phyloP scores from a whole-genome alignment of 2,113 vertebrate species.

The Cebus imitator region DNA sequence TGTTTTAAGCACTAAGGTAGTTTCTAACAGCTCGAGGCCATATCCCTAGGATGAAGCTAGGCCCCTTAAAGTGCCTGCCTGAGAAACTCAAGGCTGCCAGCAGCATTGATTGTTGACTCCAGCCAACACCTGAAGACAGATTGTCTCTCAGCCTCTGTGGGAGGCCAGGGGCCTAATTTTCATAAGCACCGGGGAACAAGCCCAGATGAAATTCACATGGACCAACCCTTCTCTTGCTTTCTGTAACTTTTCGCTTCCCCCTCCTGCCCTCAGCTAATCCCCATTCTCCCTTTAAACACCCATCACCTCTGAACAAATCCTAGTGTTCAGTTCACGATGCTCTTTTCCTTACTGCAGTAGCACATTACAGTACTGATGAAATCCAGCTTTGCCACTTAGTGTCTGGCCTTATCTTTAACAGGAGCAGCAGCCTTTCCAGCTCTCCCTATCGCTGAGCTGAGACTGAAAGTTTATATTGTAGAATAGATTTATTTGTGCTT shows the following conservation, averaged over 20 bases:
- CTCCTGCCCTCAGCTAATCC: rapidly evolving
- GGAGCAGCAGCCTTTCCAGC: background rate
- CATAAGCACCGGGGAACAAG: background rate
- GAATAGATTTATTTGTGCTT: background rate
- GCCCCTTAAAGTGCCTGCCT: background rate
- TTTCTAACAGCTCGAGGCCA: background rate
- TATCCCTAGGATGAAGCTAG: background rate
- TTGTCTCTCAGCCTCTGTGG: background rate
- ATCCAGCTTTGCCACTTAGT: background rate
- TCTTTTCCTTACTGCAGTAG: background rate
- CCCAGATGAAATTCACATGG: no score
- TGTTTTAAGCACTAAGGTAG: background rate
- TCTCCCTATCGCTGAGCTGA: background rate
- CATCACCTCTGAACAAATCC: no score
- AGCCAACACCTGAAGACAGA: no score
- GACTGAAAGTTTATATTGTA: background rate
- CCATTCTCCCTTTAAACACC: background rate
- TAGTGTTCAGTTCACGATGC: background rate
- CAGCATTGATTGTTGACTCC: background rate
- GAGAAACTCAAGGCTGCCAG: background rate
- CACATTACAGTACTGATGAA: background rate
- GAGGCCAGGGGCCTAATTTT: rapidly evolving
- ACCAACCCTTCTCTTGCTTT: background rate
- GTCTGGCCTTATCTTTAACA: background rate
- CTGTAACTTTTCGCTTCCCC: background rate